Percentiles rank a stretch among this genome's conserved stretches.
Conservation (phyloP, 2,113 vertebrate genomes). For the Bostrychus sinensis region DNA sequence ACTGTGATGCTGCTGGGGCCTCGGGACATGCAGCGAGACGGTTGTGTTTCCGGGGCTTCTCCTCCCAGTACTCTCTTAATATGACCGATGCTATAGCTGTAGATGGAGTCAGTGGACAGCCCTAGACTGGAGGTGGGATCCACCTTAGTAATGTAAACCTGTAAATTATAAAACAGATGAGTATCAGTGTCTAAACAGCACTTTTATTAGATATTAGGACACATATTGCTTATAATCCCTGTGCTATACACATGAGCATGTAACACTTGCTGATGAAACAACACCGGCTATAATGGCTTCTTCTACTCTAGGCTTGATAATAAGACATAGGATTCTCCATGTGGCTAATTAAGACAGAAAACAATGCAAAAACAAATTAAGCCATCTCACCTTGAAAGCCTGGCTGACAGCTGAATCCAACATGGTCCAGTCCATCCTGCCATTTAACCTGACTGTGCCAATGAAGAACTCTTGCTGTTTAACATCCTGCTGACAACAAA, state of each 20-base stretch:
- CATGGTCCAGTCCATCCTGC: conserved; percentile 91
- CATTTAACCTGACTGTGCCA: conserved; percentile 89
- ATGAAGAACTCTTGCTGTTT: conserved; percentile 96
- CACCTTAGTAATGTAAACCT: conserved; percentile 95
- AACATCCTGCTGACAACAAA: conserved; percentile 82
- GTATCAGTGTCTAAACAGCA: neutral
- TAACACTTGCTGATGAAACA: too few species aligned
- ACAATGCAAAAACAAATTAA: too few species aligned
- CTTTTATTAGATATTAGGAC: too few species aligned
- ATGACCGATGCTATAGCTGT: conserved; percentile 92
- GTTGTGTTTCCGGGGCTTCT: conserved; percentile 85
- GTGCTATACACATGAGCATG: too few species aligned
- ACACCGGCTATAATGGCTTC: too few species aligned
- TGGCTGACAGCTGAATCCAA: conserved; percentile 93
- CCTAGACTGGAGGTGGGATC: conserved; percentile 92
- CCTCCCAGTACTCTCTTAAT: conserved; percentile 88
- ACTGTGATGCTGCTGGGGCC: conserved; percentile 82
- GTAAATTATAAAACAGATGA: neutral
- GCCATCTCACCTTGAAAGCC: conserved; percentile 87
- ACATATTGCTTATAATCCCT: too few species aligned
- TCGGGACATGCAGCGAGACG: conserved; percentile 86
- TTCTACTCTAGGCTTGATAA: too few species aligned
- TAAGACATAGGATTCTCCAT: too few species aligned
- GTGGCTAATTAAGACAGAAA: too few species aligned
- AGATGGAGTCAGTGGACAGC: conserved; percentile 91